These are phyloP conservation scores for Galagoides demidoff DNA, from an alignment of 2,797 vertebrate genomes.

Conservation along the genomic window DNA sequence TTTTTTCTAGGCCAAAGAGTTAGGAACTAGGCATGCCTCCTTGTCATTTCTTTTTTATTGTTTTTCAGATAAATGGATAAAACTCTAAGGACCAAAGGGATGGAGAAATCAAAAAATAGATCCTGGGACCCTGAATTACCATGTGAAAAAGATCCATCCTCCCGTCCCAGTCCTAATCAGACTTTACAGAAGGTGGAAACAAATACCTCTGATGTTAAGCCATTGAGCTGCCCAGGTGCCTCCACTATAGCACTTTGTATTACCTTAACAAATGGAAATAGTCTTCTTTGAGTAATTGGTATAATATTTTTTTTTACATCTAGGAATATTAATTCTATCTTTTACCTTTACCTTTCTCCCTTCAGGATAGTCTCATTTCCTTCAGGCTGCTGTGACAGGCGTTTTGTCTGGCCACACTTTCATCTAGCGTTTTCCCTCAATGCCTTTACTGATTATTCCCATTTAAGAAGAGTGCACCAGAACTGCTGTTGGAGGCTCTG, in stretches of 20 bases:
- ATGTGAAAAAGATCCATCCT: not conserved
- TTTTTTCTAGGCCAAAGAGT: not conserved
- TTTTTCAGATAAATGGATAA: not conserved
- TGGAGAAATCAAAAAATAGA: not conserved
- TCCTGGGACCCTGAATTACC: not conserved
- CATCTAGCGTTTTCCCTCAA: not conserved
- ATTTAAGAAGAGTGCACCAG: not conserved
- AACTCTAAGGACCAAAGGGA: not conserved
- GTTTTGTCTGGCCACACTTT: not conserved
- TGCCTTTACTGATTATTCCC: not conserved
- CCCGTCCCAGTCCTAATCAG: not conserved
- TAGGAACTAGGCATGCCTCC: not conserved
- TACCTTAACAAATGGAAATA: not conserved
- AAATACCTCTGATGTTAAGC: not conserved
- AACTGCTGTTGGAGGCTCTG: not conserved
- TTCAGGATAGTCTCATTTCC: not conserved
- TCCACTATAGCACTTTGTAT: not conserved
- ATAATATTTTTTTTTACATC: not conserved
- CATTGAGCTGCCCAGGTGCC: not conserved
- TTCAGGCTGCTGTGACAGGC: not conserved
- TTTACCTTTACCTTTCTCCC: constrained; percentile 1
- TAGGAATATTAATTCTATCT: not conserved
- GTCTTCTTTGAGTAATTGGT: not conserved
- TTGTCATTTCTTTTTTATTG: constrained; percentile 15
- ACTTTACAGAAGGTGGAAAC: not conserved